Percentiles rank a stretch among this genome's conserved stretches.
Evolutionary conservation across 2,888 invertebrate species (phyloP).

Genomic region (Leucophenga montana): DNA sequence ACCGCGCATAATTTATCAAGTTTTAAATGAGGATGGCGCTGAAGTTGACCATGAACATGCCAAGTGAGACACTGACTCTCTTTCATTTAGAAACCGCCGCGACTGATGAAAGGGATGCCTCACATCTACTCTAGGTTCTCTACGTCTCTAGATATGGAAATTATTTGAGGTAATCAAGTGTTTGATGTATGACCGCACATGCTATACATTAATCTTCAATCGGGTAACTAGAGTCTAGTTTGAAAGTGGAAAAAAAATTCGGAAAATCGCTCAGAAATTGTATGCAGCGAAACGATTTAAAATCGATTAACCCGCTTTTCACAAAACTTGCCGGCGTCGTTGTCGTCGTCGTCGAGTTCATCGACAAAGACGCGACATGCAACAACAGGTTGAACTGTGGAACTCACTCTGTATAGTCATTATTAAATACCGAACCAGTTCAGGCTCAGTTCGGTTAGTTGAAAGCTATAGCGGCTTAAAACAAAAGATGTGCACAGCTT

Average conservation of each 20-base stretch:
- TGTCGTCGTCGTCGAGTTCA: not conserved
- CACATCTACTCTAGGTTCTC: no score
- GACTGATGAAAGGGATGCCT: no score
- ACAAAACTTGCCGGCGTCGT: conserved; percentile 18
- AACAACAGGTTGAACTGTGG: conserved; percentile 64
- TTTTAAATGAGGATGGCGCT: conserved; percentile 16
- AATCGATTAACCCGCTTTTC: conserved; percentile 72
- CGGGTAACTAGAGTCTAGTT: not conserved
- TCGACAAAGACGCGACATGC: conserved; percentile 58
- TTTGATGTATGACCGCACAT: conserved; percentile 23
- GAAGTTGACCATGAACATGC: not conserved
- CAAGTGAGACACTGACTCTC: no score
- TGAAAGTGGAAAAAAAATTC: conserved; percentile 36
- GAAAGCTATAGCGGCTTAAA: conserved; percentile 48
- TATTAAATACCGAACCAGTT: conserved; percentile 30
- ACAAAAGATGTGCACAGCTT: conserved; percentile 51
- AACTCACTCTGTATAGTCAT: conserved; percentile 2
- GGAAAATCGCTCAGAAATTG: conserved; percentile 16
- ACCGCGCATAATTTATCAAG: conserved; percentile 33
- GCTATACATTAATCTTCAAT: conserved; percentile 1
- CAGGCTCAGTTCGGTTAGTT: not conserved
- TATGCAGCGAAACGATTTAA: conserved; percentile 69
- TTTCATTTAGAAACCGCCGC: not conserved
- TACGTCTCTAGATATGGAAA: not conserved
- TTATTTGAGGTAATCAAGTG: conserved; percentile 14